phyloP scores from a whole-genome alignment of 2,888 invertebrate genomes.

The Anaspis maculata region DNA sequence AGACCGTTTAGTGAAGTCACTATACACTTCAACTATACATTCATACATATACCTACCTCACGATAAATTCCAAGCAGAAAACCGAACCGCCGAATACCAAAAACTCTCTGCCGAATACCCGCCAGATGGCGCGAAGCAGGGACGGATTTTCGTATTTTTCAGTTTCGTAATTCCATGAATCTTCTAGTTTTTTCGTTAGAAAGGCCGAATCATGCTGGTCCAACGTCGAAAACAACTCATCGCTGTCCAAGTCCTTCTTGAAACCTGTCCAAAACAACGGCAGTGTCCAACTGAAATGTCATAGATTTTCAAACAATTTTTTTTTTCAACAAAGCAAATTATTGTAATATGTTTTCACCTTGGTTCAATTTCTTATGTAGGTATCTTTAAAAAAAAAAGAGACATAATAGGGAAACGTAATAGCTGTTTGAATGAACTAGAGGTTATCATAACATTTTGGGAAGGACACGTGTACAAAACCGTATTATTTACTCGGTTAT shows the following conservation, averaged over 20 bases:
- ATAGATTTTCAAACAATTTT: background rate
- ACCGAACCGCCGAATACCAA: conserved; percentile 24
- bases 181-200: conserved; percentile 42
- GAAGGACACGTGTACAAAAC: no score
- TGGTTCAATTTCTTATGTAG: no score
- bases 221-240: conserved; percentile 45
- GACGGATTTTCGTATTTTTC: conserved; percentile 22
- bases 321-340: conserved; percentile 30
- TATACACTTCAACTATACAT: conserved; percentile 10
- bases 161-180: conserved; percentile 29
- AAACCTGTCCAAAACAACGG: conserved; percentile 44
- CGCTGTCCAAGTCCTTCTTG: conserved; percentile 42
- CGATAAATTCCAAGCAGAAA: conserved; percentile 25
- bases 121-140: conserved; percentile 27
- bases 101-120: conserved; percentile 27
- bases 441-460: no score
- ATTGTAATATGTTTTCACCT: no score
- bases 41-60: conserved; percentile 29
- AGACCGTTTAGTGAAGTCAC: background rate
- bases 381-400: no score
- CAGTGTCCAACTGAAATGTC: conserved; percentile 45
- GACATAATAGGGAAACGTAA: no score
- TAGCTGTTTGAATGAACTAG: no score
- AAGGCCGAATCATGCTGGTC: conserved; percentile 40
- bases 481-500: no score